Percentiles rank a stretch among this genome's conserved stretches.
These are phyloP conservation scores for Myiagra hebetior DNA, from an alignment of 2,113 vertebrate species.

Conservation along the genomic window DNA sequence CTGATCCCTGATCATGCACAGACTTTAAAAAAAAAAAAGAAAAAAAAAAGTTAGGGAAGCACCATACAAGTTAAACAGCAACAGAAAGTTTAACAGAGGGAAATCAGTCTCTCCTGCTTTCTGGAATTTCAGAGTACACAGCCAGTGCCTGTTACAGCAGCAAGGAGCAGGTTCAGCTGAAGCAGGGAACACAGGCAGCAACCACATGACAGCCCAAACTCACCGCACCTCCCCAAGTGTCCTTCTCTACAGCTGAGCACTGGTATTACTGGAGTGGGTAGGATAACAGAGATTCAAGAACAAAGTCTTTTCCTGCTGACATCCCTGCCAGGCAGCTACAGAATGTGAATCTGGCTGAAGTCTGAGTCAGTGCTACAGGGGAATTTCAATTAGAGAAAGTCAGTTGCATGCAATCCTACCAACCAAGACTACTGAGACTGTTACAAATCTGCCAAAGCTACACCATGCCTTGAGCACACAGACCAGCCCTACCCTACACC, in stretches of 20 bases:
- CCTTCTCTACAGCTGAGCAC: not conserved
- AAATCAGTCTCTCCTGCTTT: not conserved
- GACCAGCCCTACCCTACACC: not conserved
- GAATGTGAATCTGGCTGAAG: not conserved
- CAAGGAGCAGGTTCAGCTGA: not conserved
- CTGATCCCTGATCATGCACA: not conserved
- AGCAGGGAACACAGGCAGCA: not conserved
- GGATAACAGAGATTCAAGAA: not conserved
- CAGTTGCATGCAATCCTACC: not conserved
- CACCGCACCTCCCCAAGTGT: not conserved
- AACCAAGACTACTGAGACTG: not conserved
- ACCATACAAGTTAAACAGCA: not conserved
- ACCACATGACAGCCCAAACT: not conserved
- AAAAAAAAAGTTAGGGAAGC: not conserved
- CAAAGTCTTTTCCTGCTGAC: not conserved
- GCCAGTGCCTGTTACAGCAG: not conserved
- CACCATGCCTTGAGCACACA: not conserved
- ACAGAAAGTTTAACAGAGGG: not conserved
- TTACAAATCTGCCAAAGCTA: not conserved
- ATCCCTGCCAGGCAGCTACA: not conserved
- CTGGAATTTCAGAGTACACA: not conserved
- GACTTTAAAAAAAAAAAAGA: not conserved
- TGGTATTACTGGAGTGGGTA: not conserved
- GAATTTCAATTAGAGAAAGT: not conserved
- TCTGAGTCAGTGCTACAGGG: not conserved